Evolutionary conservation across 2,888 invertebrate genomes (phyloP), one percentile per base, ranked within the genome.

Genomic region (Heliconius aoede): DNA sequence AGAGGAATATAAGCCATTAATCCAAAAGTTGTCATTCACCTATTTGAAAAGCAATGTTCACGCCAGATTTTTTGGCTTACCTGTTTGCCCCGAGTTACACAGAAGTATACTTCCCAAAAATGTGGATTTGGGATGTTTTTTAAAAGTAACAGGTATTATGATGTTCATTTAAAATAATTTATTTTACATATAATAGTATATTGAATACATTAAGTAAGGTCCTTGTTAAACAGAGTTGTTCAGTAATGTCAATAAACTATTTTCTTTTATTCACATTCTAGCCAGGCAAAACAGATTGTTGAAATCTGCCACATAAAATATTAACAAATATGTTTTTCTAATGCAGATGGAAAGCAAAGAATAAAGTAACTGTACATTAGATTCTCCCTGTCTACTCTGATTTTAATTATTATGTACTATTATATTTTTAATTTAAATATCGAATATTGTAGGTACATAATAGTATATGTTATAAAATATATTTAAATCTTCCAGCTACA

Each of bases 41-140:
- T 89, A 86, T 74, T 83, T 96, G 79, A 96, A 97, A 90, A 89
- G 92, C 78, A 95, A 97, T 92, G 95, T 97, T 24, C 96, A 96
- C 86, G 96, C 96, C 11, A 93, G 97, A 82, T 95, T 96, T 83
- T 94, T 91, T 89, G 96, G 95, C 32, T 89, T 97, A 78, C 97
- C 97, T 0, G 95, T 95, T 0, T 96, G 96, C 86, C 96, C 96
- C 26, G 96, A 97, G 85, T 88, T 97, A 28, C 95, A 96, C 84
- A 91, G 96, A 78, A 95, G 95, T 24, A 90, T 94, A 62, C 96
- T 97, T 84, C 97, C 97, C 0, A 95, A 95, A 81, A 96, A 96
- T 88, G 95, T 95, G 77, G 97, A 97, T 90, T 90, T 96, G 82
- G 96, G 96, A 81, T 95, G 95, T 83, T 97, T 97, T 91, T 88